Conservation (phyloP, 2,888 invertebrate species). For the Phania funesta region DNA sequence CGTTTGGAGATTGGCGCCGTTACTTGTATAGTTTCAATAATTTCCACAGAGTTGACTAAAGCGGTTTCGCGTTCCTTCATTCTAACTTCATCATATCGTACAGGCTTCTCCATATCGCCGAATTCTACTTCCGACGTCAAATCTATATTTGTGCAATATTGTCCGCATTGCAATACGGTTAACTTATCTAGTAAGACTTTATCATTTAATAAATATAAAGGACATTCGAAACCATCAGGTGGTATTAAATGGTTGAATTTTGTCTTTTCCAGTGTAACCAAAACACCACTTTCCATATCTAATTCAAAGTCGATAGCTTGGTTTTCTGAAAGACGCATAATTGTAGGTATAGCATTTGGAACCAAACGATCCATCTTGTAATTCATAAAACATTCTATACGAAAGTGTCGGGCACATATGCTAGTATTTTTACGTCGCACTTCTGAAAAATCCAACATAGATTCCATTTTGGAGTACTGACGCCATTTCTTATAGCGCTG, state of each 20-base stretch:
- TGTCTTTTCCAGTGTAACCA: constrained; percentile 68
- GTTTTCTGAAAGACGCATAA: constrained; percentile 73
- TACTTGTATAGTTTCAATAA: constrained; percentile 43
- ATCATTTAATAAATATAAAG: constrained; percentile 68
- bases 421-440: constrained; percentile 81
- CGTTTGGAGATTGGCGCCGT: neutral
- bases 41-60: constrained; percentile 2
- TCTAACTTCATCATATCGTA: neutral
- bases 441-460: constrained; percentile 75
- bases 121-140: neutral
- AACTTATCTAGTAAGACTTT: constrained; percentile 33
- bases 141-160: neutral
- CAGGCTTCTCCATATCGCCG: neutral
- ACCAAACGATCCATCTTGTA: constrained; percentile 80
- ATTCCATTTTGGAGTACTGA: constrained; percentile 68
- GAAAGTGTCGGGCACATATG: constrained; percentile 82
- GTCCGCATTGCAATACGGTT: constrained; percentile 20
- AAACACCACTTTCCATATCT: constrained; percentile 69
- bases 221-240: constrained; percentile 71
- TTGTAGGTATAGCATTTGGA: constrained; percentile 80
- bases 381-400: constrained; percentile 81
- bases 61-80: neutral
- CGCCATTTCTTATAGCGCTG: constrained; percentile 72
- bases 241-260: constrained; percentile 73
- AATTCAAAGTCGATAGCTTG: constrained; percentile 74